These are phyloP conservation scores for Drosophila saltans DNA, from an alignment of 1,140 invertebrate species.

Conservation along the genomic window DNA sequence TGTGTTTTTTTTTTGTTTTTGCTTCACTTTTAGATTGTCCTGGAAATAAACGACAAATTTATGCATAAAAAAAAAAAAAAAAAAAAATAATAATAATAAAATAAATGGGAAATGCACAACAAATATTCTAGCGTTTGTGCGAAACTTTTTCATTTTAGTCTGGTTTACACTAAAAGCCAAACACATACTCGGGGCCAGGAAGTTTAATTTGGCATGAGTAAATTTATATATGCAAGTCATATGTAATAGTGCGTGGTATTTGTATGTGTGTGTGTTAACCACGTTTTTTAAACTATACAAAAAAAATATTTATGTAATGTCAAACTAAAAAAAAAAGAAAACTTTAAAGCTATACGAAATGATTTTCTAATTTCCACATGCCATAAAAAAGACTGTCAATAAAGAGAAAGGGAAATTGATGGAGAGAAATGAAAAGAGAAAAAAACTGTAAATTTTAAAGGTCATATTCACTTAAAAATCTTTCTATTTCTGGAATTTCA, in stretches of 20 bases:
- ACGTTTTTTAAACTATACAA: constrained; percentile 35
- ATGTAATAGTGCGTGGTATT: background rate
- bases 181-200: constrained; percentile 56
- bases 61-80: constrained; percentile 65
- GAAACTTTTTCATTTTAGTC: constrained; percentile 49
- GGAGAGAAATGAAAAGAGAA: constrained; percentile 20
- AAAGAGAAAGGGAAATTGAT: constrained; percentile 15
- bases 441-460: background rate
- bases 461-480: too few relatives aligned
- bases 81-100: constrained; percentile 43
- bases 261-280: constrained; percentile 16
- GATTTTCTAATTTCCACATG: constrained; percentile 78
- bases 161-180: constrained; percentile 20
- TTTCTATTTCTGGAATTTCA: too few relatives aligned
- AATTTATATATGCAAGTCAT: constrained; percentile 12
- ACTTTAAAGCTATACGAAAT: constrained; percentile 58
- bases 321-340: constrained; percentile 33
- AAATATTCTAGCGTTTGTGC: constrained; percentile 37
- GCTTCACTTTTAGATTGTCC: constrained; percentile 14
- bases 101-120: constrained; percentile 50
- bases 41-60: constrained; percentile 49
- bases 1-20: constrained; percentile 30
- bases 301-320: constrained; percentile 39
- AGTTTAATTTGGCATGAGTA: constrained; percentile 70
- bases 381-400: constrained; percentile 43